Evolutionary conservation across 2,888 invertebrate species (phyloP), one percentile per base, ranked within the genome.

Genomic region (Synergus itoensis): DNA sequence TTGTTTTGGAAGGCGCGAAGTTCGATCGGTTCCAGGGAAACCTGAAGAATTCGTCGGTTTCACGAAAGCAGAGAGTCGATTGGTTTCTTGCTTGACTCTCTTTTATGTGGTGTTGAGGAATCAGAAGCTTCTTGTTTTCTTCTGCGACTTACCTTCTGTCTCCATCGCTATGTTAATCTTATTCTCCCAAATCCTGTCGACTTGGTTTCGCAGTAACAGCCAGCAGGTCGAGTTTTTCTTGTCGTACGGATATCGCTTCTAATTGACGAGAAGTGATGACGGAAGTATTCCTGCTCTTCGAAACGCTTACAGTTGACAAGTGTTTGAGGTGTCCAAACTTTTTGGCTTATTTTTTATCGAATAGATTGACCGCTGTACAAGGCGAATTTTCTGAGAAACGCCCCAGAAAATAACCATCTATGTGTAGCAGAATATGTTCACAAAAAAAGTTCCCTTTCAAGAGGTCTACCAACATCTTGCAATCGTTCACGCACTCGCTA

Each of bases 261-360:
- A 90, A 90, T 90, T 90, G 90, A 90, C 89, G 89, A 90, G 86
- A 85, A 84, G 81, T 64, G 77, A 36, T 16, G 63, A 16, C 83
- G 84, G 82, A 85, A 82, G 84, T 86, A 86, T 84, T 82, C 85
- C 78, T 80, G 78, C 77, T 60, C 63, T 16, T 16, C 64, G 14
- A 28, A 45, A n/a, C 28, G 63, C 73, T 65, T 76, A 40, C n/a
- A 77, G 80, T 48, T 73, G 88, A 89, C 90, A 89, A 89, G 85
- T 90, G 90, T 90, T 87, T 87, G 79, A 90, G 88, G 89, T 90
- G 90, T 89, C 87, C 85, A 86, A 84, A 88, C 83, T 85, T 82
- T 85, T 84, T 88, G 85, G 87, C 87, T 87, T 89, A 89, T 89
- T 89, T 62, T 62, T 21, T 9, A 62, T 36, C 36, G 36, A 36